Percentiles rank a stretch among this genome's conserved stretches.
These are phyloP conservation scores for Penaeus japonicus DNA, from an alignment of 1,140 invertebrate species.

Conservation along the genomic window DNA sequence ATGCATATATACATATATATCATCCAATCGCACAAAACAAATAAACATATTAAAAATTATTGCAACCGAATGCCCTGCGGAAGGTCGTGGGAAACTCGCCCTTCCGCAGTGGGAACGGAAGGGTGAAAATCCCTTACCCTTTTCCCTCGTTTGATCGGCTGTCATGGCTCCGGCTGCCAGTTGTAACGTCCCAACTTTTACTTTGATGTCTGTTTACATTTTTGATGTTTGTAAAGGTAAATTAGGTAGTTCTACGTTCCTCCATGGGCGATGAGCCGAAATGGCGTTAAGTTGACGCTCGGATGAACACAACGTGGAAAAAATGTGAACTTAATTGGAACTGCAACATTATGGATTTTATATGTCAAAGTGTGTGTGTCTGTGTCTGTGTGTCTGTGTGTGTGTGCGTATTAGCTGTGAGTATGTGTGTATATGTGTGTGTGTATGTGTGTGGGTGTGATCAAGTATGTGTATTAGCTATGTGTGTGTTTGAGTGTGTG, in stretches of 20 bases:
- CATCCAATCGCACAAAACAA: background rate
- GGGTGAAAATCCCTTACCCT: too few species aligned
- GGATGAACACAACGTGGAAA: background rate
- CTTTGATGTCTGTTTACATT: conserved; percentile 14
- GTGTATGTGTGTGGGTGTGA: background rate
- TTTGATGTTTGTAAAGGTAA: conserved; percentile 14
- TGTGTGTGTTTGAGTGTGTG: too few species aligned
- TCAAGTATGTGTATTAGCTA: too few species aligned
- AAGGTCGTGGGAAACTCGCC: too few species aligned
- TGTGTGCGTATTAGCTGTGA: background rate
- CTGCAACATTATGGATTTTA: background rate
- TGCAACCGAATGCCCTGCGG: background rate
- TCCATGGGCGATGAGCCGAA: background rate
- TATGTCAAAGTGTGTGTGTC: background rate
- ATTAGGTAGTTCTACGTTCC: background rate
- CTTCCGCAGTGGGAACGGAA: too few species aligned
- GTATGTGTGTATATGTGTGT: background rate
- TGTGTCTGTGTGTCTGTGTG: background rate
- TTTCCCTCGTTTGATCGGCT: background rate
- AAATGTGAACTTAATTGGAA: conserved; percentile 3
- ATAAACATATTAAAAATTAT: conserved; percentile 4
- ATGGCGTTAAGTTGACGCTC: background rate
- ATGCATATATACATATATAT: background rate
- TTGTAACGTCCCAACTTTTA: background rate
- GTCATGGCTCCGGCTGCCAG: background rate